These are phyloP conservation scores for Zeus faber DNA, from an alignment of 2,113 vertebrate species.

Conservation along the genomic window DNA sequence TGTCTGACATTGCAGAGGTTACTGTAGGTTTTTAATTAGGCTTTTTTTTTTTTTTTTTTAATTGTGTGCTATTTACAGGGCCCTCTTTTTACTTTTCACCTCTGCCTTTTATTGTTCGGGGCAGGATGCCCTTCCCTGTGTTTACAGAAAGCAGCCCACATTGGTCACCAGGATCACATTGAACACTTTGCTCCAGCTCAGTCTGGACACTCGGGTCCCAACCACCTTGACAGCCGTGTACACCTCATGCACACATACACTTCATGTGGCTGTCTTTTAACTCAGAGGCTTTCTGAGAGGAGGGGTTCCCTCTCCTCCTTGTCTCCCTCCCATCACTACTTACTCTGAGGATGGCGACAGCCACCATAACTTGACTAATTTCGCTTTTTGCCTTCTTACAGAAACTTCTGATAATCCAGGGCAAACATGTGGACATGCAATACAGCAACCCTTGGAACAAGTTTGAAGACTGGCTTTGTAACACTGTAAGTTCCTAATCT, in stretches of 20 bases:
- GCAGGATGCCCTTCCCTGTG: conserved; percentile 75
- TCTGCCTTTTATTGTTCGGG: conserved; percentile 29
- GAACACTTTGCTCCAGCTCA: conserved; percentile 78
- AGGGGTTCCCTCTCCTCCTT: conserved; percentile 81
- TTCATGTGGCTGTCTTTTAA: conserved; percentile 65
- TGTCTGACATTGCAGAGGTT: conserved; percentile 19
- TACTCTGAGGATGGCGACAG: conserved; percentile 80
- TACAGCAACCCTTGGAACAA: conserved; percentile 97
- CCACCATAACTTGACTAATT: conserved; percentile 74
- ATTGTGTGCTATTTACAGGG: not conserved
- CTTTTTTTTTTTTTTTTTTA: conserved; percentile 9
- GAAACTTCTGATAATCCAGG: conserved; percentile 95
- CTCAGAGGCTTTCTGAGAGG: conserved; percentile 68
- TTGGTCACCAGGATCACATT: conserved; percentile 66
- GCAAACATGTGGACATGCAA: conserved; percentile 95
- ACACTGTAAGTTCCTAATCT: conserved; percentile 82
- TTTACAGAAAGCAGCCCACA: conserved; percentile 65
- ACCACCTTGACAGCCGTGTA: conserved; percentile 69
- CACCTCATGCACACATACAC: conserved; percentile 66
- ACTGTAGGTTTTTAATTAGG: conserved; percentile 3
- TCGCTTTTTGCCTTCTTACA: conserved; percentile 82
- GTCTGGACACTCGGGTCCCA: conserved; percentile 81
- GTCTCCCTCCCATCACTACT: conserved; percentile 92
- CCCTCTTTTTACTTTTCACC: conserved; percentile 6
- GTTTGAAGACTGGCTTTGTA: conserved; percentile 99